Evolutionary conservation across 2,888 invertebrate genomes (phyloP).

Genomic region (Halocaridina rubra): DNA sequence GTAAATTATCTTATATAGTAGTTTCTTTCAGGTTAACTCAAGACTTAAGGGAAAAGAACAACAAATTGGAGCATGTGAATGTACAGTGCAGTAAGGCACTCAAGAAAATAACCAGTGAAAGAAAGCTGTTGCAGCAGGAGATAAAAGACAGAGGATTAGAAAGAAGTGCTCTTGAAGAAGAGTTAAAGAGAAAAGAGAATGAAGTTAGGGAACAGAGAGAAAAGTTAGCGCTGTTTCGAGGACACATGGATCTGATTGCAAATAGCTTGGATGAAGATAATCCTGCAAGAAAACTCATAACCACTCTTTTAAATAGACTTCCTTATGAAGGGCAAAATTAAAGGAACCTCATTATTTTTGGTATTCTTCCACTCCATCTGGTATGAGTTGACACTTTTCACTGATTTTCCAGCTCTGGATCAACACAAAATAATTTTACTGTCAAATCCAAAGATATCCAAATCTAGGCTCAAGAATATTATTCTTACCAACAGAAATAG

Average conservation of each 20-base stretch:
- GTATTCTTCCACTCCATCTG: too few species aligned
- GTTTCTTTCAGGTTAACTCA: not conserved
- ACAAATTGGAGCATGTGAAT: not conserved
- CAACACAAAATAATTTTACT: too few species aligned
- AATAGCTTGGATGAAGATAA: conserved; percentile 16
- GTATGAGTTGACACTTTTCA: too few species aligned
- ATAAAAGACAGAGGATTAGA: not conserved
- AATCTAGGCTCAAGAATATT: too few species aligned
- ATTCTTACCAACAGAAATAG: too few species aligned
- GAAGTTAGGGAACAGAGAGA: not conserved
- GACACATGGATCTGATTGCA: conserved; percentile 4
- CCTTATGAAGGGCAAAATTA: too few species aligned
- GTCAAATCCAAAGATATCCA: too few species aligned
- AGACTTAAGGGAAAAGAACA: not conserved
- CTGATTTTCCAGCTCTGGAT: too few species aligned
- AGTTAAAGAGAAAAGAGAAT: not conserved
- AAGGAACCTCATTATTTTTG: too few species aligned
- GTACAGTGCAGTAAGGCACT: not conserved
- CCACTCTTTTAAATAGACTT: not conserved
- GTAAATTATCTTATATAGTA: too few species aligned
- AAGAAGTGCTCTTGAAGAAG: not conserved
- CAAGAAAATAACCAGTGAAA: not conserved
- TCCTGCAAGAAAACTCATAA: not conserved
- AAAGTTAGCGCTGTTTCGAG: not conserved
- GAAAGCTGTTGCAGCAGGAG: not conserved